Evolutionary conservation across 92 coral and sea anemone species (phyloP).

Genomic region (Actinernus sp.): DNA sequence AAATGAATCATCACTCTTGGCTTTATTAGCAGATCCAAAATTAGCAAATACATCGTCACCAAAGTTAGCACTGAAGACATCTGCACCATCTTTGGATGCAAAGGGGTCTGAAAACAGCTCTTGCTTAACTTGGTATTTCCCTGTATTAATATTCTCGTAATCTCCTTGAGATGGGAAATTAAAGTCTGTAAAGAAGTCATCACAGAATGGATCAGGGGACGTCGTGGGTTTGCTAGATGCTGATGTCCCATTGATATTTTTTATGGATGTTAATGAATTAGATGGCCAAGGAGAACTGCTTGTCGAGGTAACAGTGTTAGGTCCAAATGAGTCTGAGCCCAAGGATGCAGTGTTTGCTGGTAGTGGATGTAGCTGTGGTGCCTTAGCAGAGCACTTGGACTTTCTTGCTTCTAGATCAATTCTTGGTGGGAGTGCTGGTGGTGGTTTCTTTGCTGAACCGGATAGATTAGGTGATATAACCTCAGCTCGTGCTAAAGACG

Average conservation of each 20-base stretch:
- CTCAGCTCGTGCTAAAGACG: too few relatives aligned
- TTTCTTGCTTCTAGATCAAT: conserved; percentile 72
- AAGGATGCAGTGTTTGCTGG: conserved; percentile 2
- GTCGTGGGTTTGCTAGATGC: conserved; percentile 12
- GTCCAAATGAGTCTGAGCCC: conserved; percentile 43
- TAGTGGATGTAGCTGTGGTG: too few relatives aligned
- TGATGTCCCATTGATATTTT: not conserved
- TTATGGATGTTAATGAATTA: not conserved
- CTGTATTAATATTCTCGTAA: not conserved
- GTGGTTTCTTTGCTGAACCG: conserved; percentile 58
- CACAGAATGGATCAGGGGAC: conserved; percentile 73
- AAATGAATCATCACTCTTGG: conserved; percentile 9
- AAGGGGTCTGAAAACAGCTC: conserved; percentile 10
- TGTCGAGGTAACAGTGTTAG: not conserved
- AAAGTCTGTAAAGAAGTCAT: conserved; percentile 82
- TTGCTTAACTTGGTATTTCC: not conserved
- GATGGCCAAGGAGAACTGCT: conserved; percentile 45
- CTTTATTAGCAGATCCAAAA: conserved; percentile 6
- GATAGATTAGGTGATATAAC: conserved; percentile 35
- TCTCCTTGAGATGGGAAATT: conserved; percentile 37
- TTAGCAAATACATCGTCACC: conserved; percentile 39
- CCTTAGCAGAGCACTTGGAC: not conserved
- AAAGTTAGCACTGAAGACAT: conserved; percentile 10
- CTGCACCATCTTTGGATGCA: conserved; percentile 22
- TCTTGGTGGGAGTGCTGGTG: conserved; percentile 96